Evolutionary conservation across 2,113 vertebrate species (phyloP).

Genomic region (Cryptoleucopteryx plumbea): DNA sequence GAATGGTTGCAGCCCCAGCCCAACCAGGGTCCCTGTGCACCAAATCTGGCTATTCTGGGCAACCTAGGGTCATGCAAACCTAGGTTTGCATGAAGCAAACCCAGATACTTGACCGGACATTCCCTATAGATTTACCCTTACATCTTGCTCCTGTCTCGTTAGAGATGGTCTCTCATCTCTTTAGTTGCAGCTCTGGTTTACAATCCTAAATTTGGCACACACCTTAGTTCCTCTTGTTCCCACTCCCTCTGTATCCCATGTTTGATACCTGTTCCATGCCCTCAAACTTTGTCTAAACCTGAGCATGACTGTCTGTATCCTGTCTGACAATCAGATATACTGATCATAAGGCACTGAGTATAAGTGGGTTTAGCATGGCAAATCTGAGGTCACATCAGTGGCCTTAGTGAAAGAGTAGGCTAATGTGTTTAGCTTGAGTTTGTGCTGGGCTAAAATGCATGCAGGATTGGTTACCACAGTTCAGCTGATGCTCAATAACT

Average conservation of each 20-base stretch:
- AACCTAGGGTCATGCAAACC: neutral
- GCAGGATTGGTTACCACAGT: neutral
- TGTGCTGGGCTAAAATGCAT: neutral
- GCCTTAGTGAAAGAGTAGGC: neutral
- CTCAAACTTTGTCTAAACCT: neutral
- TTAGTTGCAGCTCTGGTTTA: neutral
- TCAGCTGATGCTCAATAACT: neutral
- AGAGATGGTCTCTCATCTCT: neutral
- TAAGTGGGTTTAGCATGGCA: neutral
- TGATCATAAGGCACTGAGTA: neutral
- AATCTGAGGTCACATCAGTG: neutral
- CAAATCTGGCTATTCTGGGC: neutral
- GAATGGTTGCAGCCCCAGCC: neutral
- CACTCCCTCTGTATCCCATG: fast-evolving
- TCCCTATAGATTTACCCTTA: neutral
- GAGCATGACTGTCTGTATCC: fast-evolving
- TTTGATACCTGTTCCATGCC: neutral
- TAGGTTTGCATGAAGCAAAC: neutral
- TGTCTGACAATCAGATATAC: neutral
- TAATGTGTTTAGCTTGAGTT: neutral
- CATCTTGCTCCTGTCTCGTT: neutral
- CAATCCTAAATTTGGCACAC: neutral
- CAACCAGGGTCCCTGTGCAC: neutral
- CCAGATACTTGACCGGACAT: neutral
- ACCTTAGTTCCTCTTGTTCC: neutral